Percentiles rank a stretch among this genome's conserved stretches.
phyloP scores from a whole-genome alignment of 2,888 invertebrate species.

The Drosophila greeni region DNA sequence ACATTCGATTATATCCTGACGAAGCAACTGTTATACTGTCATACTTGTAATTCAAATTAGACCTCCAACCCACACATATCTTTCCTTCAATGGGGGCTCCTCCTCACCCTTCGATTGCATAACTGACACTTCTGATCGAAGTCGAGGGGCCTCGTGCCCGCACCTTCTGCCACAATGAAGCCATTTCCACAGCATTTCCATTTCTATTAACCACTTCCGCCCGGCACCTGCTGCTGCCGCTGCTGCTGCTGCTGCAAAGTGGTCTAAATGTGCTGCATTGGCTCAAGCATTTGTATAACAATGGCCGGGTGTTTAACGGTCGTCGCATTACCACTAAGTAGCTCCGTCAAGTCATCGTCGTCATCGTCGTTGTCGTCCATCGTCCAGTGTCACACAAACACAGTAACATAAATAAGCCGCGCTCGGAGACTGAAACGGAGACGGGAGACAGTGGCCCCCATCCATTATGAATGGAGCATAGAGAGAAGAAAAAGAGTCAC shows the following conservation, averaged over 20 bases:
- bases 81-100: no score
- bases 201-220: conserved; percentile 21
- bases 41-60: no score
- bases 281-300: conserved; percentile 26
- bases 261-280: conserved; percentile 7
- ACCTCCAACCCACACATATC: neutral
- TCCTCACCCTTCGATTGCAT: conserved; percentile 10
- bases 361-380: conserved; percentile 8
- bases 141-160: conserved; percentile 19
- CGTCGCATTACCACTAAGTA: conserved; percentile 54
- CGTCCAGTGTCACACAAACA: conserved; percentile 43
- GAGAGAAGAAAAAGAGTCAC: conserved; percentile 27
- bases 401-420: conserved; percentile 59
- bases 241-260: conserved; percentile 6
- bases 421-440: conserved; percentile 7
- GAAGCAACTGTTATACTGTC: no score
- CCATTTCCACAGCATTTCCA: conserved; percentile 58
- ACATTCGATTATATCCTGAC: neutral
- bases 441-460: conserved; percentile 43
- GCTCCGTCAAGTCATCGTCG: conserved; percentile 46
- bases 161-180: conserved; percentile 32
- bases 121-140: conserved; percentile 6
- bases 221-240: conserved; percentile 4
- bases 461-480: conserved; percentile 37
- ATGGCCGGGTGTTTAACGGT: conserved; percentile 51